Conservation (phyloP, 2,113 vertebrate genomes). For the Brienomyrus longianalis region DNA sequence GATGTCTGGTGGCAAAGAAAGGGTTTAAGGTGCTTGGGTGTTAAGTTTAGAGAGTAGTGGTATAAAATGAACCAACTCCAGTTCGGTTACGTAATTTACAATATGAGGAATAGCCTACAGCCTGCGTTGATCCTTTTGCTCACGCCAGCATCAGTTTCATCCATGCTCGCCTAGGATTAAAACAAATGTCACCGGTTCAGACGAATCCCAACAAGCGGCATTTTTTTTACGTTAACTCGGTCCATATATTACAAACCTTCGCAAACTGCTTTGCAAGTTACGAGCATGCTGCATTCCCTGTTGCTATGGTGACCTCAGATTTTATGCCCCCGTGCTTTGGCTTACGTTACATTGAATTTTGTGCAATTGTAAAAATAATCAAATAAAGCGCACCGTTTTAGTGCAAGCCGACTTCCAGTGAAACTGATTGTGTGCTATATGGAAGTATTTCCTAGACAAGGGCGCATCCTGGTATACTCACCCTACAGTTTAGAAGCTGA, state of each 20-base stretch:
- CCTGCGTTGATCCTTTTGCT: slow-evolving; percentile 23
- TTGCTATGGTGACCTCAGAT: slow-evolving; percentile 62
- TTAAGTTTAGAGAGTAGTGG: slow-evolving; percentile 19
- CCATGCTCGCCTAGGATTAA: neutral
- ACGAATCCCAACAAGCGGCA: neutral
- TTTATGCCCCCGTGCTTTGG: neutral
- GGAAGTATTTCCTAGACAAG: neutral
- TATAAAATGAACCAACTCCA: slow-evolving; percentile 29
- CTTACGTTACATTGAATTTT: neutral
- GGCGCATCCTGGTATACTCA: neutral
- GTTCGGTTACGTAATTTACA: slow-evolving; percentile 52
- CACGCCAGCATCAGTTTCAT: neutral
- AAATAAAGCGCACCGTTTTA: neutral
- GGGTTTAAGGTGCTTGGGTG: neutral
- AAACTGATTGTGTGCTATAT: neutral
- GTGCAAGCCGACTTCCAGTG: neutral
- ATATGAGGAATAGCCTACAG: slow-evolving; percentile 29
- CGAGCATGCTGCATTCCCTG: slow-evolving; percentile 54
- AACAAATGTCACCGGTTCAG: neutral
- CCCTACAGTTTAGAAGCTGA: neutral
- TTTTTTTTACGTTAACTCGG: neutral
- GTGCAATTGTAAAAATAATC: neutral
- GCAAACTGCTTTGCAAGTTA: slow-evolving; percentile 12
- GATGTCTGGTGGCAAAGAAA: neutral
- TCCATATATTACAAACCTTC: neutral